Evolutionary conservation across 2,113 vertebrate species (phyloP).

Genomic region (Bettongia penicillata): DNA sequence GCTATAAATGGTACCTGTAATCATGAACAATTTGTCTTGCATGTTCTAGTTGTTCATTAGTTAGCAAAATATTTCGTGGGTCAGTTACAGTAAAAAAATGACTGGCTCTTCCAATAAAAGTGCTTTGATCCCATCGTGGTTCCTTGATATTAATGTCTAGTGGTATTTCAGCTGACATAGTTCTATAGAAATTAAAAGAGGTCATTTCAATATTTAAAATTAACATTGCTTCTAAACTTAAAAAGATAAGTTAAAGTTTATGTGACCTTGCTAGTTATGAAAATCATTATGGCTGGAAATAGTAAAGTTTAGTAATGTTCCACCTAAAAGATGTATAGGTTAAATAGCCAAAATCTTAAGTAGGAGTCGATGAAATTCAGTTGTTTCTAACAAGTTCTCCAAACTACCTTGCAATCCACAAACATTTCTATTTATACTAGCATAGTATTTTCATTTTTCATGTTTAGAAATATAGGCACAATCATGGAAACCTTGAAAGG

Average conservation of each 20-base stretch:
- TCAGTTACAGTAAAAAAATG: slow-evolving; percentile 99
- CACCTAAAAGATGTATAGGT: background rate
- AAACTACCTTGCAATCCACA: background rate
- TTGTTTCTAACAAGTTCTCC: background rate
- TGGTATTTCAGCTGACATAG: slow-evolving; percentile 92
- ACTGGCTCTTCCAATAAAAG: slow-evolving; percentile 93
- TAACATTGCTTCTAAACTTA: background rate
- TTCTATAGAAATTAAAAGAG: slow-evolving; percentile 68
- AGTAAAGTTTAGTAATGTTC: background rate
- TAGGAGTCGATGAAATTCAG: background rate
- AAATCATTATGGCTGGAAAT: background rate
- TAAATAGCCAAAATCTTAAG: background rate
- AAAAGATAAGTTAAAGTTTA: background rate
- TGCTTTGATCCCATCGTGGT: slow-evolving; percentile 97
- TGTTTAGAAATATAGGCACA: background rate
- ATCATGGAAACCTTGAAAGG: background rate
- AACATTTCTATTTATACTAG: background rate
- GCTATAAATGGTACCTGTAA: slow-evolving; percentile 88
- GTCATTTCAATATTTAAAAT: background rate
- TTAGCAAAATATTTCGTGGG: slow-evolving; percentile 94
- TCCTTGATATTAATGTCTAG: slow-evolving; percentile 96
- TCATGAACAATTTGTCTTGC: slow-evolving; percentile 91
- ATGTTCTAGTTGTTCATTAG: slow-evolving; percentile 89
- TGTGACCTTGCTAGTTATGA: background rate
- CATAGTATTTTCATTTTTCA: background rate